phyloP scores from a whole-genome alignment of 2,888 invertebrate species.

The Ptilodon capucinus region DNA sequence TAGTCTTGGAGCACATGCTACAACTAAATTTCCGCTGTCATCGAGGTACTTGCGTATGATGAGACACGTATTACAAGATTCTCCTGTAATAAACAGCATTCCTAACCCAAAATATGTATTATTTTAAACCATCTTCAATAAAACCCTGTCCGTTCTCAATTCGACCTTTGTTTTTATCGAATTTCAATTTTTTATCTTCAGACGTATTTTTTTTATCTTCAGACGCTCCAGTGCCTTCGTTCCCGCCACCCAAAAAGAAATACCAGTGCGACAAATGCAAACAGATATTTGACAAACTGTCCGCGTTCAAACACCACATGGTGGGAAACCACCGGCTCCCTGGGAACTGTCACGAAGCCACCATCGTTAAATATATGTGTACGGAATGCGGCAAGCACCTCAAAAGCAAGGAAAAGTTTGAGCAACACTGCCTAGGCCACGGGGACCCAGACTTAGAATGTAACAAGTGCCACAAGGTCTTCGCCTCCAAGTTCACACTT shows the following conservation, averaged over 20 bases:
- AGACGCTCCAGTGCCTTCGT: constrained; percentile 27
- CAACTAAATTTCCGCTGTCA: too few relatives aligned
- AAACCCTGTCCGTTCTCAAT: too few relatives aligned
- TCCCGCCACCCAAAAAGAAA: constrained; percentile 48
- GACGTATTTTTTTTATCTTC: constrained; percentile 9
- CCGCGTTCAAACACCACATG: constrained; percentile 63
- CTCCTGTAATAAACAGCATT: too few relatives aligned
- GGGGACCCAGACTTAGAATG: constrained; percentile 75
- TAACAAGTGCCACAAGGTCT: constrained; percentile 69
- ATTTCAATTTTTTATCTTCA: background rate
- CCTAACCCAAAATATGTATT: too few relatives aligned
- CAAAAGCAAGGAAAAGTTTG: constrained; percentile 62
- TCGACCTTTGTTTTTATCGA: too few relatives aligned
- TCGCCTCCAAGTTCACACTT: constrained; percentile 70
- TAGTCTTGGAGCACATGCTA: too few relatives aligned
- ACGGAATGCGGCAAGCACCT: constrained; percentile 62
- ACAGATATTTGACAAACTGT: constrained; percentile 62
- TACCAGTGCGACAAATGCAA: constrained; percentile 75
- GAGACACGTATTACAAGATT: too few relatives aligned
- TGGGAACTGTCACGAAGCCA: constrained; percentile 14
- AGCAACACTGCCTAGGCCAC: constrained; percentile 64
- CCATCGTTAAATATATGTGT: constrained; percentile 52
- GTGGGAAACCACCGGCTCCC: constrained; percentile 43
- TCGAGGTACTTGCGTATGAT: too few relatives aligned
- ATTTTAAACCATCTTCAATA: too few relatives aligned